These are phyloP conservation scores for Harpegnathos saltator DNA, from an alignment of 1,140 invertebrate genomes.

Conservation along the genomic window DNA sequence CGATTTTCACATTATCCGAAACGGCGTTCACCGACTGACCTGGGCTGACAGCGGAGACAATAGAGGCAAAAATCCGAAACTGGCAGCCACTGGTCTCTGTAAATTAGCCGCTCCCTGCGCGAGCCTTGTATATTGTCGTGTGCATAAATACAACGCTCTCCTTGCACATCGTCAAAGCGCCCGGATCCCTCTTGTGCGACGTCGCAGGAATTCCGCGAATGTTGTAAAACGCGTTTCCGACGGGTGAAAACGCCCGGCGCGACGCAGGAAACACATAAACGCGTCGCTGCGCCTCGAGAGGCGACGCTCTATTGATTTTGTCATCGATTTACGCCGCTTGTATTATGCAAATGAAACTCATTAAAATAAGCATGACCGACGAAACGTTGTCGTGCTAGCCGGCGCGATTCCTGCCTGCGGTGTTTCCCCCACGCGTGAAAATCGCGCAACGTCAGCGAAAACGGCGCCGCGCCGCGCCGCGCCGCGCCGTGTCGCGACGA, in stretches of 20 bases:
- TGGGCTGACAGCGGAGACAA: conserved; percentile 1
- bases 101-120: background rate
- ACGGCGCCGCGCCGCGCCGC: no score
- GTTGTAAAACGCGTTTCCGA: background rate
- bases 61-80: background rate
- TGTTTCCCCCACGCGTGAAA: no score
- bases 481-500: no score
- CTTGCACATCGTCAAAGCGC: background rate
- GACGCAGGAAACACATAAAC: conserved; percentile 31
- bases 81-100: background rate
- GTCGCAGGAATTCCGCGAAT: background rate
- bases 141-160: background rate
- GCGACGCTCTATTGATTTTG: conserved; percentile 31
- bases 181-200: background rate
- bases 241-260: background rate
- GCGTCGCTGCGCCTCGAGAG: background rate
- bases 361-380: conserved; percentile 8
- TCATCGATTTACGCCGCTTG: conserved; percentile 5
- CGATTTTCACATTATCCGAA: background rate
- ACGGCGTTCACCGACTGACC: no score
- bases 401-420: conserved; percentile 8
- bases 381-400: conserved; percentile 19
- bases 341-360: conserved; percentile 22
- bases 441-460: no score
- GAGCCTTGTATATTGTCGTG: background rate